Base-by-base conservation (phyloP, 2,113 vertebrate genomes). In the Ictidomys tridecemlineatus region DNA sequence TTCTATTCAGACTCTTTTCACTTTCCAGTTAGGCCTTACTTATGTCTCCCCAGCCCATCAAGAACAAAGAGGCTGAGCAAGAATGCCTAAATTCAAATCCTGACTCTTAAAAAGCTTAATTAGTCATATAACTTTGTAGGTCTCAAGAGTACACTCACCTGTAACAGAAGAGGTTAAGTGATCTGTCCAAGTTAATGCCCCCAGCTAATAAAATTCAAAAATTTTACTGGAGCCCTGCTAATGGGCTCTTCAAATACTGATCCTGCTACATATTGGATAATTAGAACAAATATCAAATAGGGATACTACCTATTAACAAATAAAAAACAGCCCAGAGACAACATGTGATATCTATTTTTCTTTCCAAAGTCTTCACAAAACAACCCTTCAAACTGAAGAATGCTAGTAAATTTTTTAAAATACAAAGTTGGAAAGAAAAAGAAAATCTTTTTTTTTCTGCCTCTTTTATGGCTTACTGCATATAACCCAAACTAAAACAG, bases 121-220 rank as follows among this genome's bases (percentile, higher is more conserved):
- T 86, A 85, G 37, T 82, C 53, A 65, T 67, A 73, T 72, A 58
- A 80, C 39, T 77, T 86, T 79, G 63, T 70, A 39, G 48, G 28
- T 22, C 45, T 82, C 13, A 51, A 34, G 32, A 22, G 34, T 56
- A 72, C 28, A 72, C 28, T 76, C 28, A 93, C 48, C 63, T 73
- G 17, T 42, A 96, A 94, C 53, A 96, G 56, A 85, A 5, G 28
- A 94, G n/a, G 58, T 82, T 85, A 91, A 87, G 14, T 63, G 18
- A 85, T 45, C 26, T 80, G 6, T 22, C 70, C 76, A 90, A 83
- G 10, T 93, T 74, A 89, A 76, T 51, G 16, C 18, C 22, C 51
- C 24, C 30, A 73, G 26, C 26, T 85, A 58, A 14, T 69, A 87
- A 89, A 88, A 85, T 61, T 56, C 80, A 92, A 53, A 42, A 3